Evolutionary conservation across 2,888 invertebrate genomes (phyloP).

Genomic region (Antheraea assamensis): DNA sequence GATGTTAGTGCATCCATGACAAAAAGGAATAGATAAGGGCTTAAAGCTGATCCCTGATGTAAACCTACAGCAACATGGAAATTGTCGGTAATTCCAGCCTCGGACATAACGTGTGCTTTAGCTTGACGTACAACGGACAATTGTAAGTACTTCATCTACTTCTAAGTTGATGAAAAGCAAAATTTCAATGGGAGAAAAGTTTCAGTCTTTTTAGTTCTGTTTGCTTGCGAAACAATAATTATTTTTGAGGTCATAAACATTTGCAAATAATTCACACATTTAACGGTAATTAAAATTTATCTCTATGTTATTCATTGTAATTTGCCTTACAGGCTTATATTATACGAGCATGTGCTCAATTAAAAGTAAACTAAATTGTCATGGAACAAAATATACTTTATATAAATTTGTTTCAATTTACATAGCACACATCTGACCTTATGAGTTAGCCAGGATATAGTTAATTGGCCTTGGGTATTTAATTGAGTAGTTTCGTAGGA

Average conservation of each 20-base stretch:
- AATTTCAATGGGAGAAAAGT: no score
- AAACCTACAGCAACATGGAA: no score
- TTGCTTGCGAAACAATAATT: not conserved
- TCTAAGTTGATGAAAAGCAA: no score
- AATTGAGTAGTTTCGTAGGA: slow-evolving; percentile 5
- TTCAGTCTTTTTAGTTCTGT: no score
- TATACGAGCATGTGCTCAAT: not conserved
- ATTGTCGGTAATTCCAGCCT: no score
- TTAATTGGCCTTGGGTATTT: slow-evolving; percentile 15
- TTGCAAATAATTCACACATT: not conserved
- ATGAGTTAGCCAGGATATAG: slow-evolving; percentile 10
- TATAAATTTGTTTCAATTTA: slow-evolving; percentile 3
- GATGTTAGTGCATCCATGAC: no score
- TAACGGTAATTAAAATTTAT: not conserved
- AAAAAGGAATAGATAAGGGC: no score
- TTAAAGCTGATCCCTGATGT: no score
- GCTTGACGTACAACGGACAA: no score
- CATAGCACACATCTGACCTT: slow-evolving; percentile 12
- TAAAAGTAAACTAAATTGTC: not conserved
- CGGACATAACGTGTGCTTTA: no score
- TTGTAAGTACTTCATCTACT: no score
- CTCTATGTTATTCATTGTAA: not conserved
- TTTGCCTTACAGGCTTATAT: not conserved
- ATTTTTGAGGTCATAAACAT: not conserved
- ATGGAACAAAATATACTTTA: not conserved